Evolutionary conservation across 2,113 vertebrate genomes (phyloP), one percentile per base, ranked within the genome.

Genomic region (Xiphias gladius): DNA sequence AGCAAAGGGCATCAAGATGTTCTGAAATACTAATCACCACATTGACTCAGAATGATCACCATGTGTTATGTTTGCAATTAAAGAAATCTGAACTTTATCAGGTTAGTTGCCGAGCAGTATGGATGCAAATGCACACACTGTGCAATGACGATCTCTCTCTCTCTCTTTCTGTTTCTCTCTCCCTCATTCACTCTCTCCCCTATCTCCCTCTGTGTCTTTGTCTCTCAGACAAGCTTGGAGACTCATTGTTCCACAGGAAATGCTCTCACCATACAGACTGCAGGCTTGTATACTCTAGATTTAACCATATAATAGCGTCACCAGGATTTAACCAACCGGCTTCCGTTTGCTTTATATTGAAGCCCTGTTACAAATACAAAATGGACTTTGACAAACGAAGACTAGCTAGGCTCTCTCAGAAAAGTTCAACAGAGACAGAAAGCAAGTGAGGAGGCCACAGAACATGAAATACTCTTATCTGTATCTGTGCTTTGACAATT

Each of bases 201-300:
- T 78, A 28, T 89, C 76, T 75, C 71, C 9, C 72, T 76, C 82
- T 80, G 26, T 81, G 66, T 73, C 67, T 76, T 24, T 86, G 65
- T 82, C 73, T 88, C 68, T 83, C 87, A 91, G 86, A 91, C 76
- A 74, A 86, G 90, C 81, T 68, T 73, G 73, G 88, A 85, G 84
- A 81, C 79, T 93, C 89, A 93, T 93, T 94, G 92, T 92, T 94
- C 82, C 12, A 37, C 90, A 93, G 92, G 91, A 95, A 94, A 90
- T 90, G 81, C 87, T 86, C 81, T 90, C 87, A 88, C 63, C 86
- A 92, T 86, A 90, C 65, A 90, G 85, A 82, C 79, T 83, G 85
- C 85, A 72, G 76, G 65, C 84, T 67, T 92, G 90, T 94, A 80
- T 93, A 84, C 77, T 91, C 88, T 92, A 89, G 91, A 88, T 88